These are phyloP conservation scores for Hylomyscus alleni DNA, from an alignment of 2,797 vertebrate genomes.

Conservation along the genomic window DNA sequence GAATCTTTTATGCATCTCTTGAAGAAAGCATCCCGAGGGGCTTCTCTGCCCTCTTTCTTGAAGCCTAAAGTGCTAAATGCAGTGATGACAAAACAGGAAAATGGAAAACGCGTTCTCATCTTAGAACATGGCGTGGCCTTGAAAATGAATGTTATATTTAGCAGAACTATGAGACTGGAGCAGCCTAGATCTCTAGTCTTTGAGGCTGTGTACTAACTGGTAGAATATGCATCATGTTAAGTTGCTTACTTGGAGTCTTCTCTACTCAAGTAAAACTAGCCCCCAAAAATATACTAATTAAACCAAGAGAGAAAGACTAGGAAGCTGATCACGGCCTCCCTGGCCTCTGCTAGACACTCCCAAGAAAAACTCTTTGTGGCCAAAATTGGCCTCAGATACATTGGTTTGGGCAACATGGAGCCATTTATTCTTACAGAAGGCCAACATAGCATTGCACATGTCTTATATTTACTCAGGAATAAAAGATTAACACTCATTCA, in stretches of 20 bases:
- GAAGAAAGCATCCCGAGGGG: neutral
- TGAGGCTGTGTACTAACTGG: neutral
- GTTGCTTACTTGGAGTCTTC: neutral
- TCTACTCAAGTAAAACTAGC: neutral
- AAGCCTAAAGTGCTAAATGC: neutral
- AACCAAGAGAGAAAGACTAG: neutral
- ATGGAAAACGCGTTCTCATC: neutral
- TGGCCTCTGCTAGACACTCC: neutral
- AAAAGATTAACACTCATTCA: conserved; percentile 61
- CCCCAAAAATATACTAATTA: neutral
- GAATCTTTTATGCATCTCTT: neutral
- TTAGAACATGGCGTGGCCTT: neutral
- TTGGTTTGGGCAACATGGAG: conserved; percentile 59
- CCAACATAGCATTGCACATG: conserved; percentile 46
- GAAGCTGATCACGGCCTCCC: neutral
- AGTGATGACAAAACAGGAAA: neutral
- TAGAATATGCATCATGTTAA: neutral
- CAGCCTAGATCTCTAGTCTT: neutral
- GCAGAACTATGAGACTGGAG: neutral
- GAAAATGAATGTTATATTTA: neutral
- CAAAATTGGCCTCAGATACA: conserved; percentile 59
- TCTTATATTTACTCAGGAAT: conserved; percentile 65
- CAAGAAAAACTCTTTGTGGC: conserved; percentile 48
- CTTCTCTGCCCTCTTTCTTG: neutral
- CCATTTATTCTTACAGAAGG: conserved; percentile 53